Evolutionary conservation across 2,113 vertebrate species (phyloP).

Genomic region (Corythoichthys haematopterus): DNA sequence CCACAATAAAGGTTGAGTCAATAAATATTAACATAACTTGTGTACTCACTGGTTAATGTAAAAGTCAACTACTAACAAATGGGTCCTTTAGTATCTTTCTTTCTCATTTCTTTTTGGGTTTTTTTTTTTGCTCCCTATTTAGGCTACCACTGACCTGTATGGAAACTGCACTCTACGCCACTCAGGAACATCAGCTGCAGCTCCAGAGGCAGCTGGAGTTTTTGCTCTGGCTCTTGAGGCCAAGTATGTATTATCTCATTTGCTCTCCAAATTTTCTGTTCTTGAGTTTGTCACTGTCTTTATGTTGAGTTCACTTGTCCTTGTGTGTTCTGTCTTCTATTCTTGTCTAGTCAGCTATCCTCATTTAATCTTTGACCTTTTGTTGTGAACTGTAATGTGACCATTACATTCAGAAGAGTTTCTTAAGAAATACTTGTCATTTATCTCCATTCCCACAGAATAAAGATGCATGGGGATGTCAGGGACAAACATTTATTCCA

Average conservation of each 20-base stretch:
- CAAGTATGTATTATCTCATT: slow-evolving; percentile 78
- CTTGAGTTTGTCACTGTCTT: neutral
- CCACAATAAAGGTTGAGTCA: slow-evolving; percentile 32
- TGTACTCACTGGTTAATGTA: slow-evolving; percentile 5
- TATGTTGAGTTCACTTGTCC: neutral
- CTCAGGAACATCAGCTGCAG: slow-evolving; percentile 95
- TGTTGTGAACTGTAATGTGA: neutral
- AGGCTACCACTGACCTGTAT: slow-evolving; percentile 97
- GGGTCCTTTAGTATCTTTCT: neutral
- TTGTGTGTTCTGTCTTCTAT: neutral
- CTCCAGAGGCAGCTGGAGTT: slow-evolving; percentile 94
- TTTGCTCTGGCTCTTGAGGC: slow-evolving; percentile 95
- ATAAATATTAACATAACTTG: slow-evolving; percentile 26
- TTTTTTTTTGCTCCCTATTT: slow-evolving; percentile 41
- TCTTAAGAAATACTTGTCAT: neutral
- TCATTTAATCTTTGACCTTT: neutral
- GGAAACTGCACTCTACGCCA: slow-evolving; percentile 97
- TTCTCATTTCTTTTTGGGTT: neutral
- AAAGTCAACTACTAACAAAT: neutral
- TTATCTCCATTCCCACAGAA: neutral
- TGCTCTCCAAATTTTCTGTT: neutral
- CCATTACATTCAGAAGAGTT: neutral
- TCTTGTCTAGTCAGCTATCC: neutral
- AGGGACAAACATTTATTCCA: neutral
- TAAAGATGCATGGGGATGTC: neutral